phyloP scores from a whole-genome alignment of 1,140 invertebrate species.

The Eciton burchellii region DNA sequence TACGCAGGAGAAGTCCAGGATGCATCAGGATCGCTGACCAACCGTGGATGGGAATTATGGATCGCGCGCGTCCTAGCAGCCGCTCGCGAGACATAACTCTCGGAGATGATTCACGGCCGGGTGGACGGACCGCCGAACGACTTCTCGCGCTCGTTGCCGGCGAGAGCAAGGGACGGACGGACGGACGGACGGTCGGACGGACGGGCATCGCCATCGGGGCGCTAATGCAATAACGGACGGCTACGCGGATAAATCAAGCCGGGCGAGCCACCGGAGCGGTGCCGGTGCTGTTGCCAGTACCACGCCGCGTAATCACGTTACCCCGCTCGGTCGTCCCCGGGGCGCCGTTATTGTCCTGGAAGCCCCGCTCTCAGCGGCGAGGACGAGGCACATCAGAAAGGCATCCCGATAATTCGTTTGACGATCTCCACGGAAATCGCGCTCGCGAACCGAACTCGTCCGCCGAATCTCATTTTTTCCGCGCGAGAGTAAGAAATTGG shows the following conservation, averaged over 20 bases:
- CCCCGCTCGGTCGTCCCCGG: conserved; percentile 73
- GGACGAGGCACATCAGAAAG: conserved; percentile 11
- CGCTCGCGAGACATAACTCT: conserved; percentile 74
- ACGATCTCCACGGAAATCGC: conserved; percentile 24
- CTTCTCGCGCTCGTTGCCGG: conserved; percentile 55
- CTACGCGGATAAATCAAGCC: conserved; percentile 83
- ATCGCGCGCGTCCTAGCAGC: conserved; percentile 61
- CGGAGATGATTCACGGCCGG: conserved; percentile 75
- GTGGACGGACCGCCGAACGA: conserved; percentile 61
- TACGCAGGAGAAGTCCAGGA: conserved; percentile 2
- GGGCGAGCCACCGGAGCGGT: conserved; percentile 66
- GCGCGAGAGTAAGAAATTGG: background rate
- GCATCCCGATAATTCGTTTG: conserved; percentile 11
- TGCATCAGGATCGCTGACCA: conserved; percentile 48
- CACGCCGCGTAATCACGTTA: conserved; percentile 81
- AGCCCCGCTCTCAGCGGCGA: conserved; percentile 3
- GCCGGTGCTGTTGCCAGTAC: conserved; percentile 55
- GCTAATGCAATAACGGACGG: conserved; percentile 83
- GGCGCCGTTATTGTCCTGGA: conserved; percentile 76
- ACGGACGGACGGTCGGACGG: conserved; percentile 50
- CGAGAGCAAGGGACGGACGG: conserved; percentile 40
- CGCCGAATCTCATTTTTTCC: background rate
- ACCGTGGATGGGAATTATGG: conserved; percentile 41
- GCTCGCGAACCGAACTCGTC: background rate
- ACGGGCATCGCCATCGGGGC: conserved; percentile 64